Percentiles rank a stretch among this genome's conserved stretches.
phyloP scores from a whole-genome alignment of 2,888 invertebrate species.

The Mythimna impura region DNA sequence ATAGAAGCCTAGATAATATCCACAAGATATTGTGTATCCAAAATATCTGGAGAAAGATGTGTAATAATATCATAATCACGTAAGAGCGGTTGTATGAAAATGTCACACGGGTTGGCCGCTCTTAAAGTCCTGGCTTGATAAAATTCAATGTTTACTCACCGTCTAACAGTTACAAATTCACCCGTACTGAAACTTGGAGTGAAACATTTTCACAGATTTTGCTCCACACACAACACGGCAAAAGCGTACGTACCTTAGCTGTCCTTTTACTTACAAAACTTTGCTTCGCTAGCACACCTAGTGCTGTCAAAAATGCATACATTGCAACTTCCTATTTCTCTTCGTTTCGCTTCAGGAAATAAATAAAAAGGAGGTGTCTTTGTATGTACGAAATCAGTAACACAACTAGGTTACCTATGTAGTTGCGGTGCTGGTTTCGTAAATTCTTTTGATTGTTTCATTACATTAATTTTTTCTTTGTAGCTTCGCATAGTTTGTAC shows the following conservation, averaged over 20 bases:
- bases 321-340: conserved; percentile 54
- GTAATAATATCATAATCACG: too few relatives aligned
- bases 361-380: conserved; percentile 31
- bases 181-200: conserved; percentile 41
- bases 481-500: too few relatives aligned
- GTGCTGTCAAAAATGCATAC: conserved; percentile 64
- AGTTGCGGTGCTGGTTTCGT: neutral
- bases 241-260: conserved; percentile 35
- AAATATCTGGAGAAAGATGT: too few relatives aligned
- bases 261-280: conserved; percentile 63
- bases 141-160: conserved; percentile 33
- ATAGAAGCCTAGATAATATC: too few relatives aligned
- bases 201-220: conserved; percentile 62
- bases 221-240: conserved; percentile 41
- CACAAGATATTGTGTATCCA: too few relatives aligned
- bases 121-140: conserved; percentile 7
- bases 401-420: neutral
- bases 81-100: too few relatives aligned
- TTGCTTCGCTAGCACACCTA: conserved; percentile 48
- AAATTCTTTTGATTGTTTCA: neutral
- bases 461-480: too few relatives aligned
- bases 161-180: conserved; percentile 41
- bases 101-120: too few relatives aligned
- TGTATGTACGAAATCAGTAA: too few relatives aligned
- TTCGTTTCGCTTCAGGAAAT: conserved; percentile 45